Base-by-base conservation (phyloP, 1,140 invertebrate genomes). In the Cherax quadricarinatus region DNA sequence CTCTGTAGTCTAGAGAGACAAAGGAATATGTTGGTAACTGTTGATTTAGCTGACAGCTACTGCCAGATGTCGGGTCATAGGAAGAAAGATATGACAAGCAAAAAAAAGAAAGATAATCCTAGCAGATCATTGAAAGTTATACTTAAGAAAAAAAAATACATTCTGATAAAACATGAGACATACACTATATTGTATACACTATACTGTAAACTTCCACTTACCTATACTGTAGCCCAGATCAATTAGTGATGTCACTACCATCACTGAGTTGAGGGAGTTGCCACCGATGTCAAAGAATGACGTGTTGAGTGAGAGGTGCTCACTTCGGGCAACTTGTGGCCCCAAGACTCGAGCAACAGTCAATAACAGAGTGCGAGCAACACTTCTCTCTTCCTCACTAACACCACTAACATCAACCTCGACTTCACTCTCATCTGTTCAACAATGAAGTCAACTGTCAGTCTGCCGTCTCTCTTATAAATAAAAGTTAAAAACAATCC, bases 261-360 rank as follows among this genome's bases (percentile, higher is more conserved):
- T 75, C 21, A 91, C 89, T 0, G 89, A 91, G 73, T 91, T 91
- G 75, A 91, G 89, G 16, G 89, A 91, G 84, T 91, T 91, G 30
- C 89, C 89, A 14, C 89, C 89, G 5, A 91, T 30, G 30, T 91
- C 48, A 41, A 91, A 91, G 84, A 91, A 91, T 73, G 60, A 62
- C 0, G 83, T 48, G 2, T 82, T 70, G 21, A 91, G 53, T 53
- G 83, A 75, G 9, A 91, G 84, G 41, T n/a, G 41, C 16, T 16
- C 49, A 1, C 73, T 60, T 18, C 48, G 49, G 18, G 89, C 30
- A 3, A 86, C 60, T 41, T 73, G 41, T 49, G 84, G 83, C 10
- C 89, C 89, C 84, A 91, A 48, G 5, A 91, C 84, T 21, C 78
- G 83, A 9, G 51, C 89, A 1, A 91, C 84, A 1, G 84, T 91